Percentiles rank a stretch among this genome's conserved stretches.
Evolutionary conservation across 2,797 vertebrate species (phyloP).

Genomic region (Sternotherus odoratus): DNA sequence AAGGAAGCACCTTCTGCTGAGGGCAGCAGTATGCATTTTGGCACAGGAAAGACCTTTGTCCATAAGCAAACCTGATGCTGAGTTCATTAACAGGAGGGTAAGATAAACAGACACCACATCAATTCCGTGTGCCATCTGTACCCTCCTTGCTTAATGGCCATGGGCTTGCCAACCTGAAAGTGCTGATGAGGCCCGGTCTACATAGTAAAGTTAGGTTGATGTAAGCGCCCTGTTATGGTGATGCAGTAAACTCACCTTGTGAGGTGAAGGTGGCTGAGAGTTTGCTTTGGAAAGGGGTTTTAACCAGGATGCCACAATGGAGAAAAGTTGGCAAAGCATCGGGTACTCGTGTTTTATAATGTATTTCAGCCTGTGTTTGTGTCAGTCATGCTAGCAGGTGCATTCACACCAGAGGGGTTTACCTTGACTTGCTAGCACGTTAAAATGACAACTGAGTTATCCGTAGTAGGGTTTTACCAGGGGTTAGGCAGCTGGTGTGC

Average conservation of each 20-base stretch:
- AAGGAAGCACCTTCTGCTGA: neutral
- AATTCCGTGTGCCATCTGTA: neutral
- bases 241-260: neutral
- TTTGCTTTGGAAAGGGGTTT: neutral
- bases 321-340: fast-evolving
- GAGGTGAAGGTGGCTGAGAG: neutral
- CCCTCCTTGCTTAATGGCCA: neutral
- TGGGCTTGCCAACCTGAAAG: neutral
- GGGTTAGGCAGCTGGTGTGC: neutral
- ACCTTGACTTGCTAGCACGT: neutral
- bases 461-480: neutral
- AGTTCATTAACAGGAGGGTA: no score
- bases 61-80: neutral
- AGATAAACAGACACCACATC: neutral
- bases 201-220: neutral
- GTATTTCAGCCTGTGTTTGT: neutral
- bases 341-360: fast-evolving
- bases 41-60: no score
- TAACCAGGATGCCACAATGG: neutral
- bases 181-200: neutral
- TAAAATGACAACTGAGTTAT: fast-evolving
- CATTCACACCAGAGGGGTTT: neutral
- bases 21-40: neutral
- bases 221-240: neutral
- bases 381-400: fast-evolving